Conservation (phyloP, 2,113 vertebrate genomes). For the Hassar affinis region DNA sequence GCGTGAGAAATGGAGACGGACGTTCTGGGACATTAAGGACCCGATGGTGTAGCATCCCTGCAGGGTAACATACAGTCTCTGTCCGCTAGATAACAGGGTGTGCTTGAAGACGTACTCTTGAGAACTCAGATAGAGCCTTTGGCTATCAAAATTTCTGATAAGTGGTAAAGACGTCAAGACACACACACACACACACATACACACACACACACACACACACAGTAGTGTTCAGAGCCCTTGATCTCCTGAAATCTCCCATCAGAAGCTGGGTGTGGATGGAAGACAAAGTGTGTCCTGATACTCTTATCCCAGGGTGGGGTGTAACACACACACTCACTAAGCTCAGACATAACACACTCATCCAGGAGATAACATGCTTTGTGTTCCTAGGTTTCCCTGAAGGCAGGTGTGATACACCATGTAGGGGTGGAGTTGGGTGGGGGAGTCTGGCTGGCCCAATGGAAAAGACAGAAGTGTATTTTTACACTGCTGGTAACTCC, state of each 20-base stretch:
- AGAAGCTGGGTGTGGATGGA: conserved; percentile 34
- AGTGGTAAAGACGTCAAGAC: conserved; percentile 20
- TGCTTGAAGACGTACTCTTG: conserved; percentile 29
- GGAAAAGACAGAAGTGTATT: conserved; percentile 31
- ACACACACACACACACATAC: conserved; percentile 25
- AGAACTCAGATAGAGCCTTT: conserved; percentile 25
- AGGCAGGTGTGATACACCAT: conserved; percentile 25
- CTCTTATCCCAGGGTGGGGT: conserved; percentile 25
- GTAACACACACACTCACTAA: conserved; percentile 34
- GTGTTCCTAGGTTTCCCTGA: conserved; percentile 11
- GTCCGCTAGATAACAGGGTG: conserved; percentile 46
- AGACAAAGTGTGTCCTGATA: conserved; percentile 45
- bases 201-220: conserved; percentile 7
- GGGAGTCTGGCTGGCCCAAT: conserved; percentile 1
- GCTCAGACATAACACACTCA: conserved; percentile 29
- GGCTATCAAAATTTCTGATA: conserved; percentile 50
- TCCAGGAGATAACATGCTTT: conserved; percentile 30
- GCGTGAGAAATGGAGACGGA: background rate
- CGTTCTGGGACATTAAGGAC: background rate
- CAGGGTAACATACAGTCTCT: conserved; percentile 15
- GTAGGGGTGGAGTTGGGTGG: background rate
- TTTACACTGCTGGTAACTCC: conserved; percentile 24
- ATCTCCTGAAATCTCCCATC: conserved; percentile 16
- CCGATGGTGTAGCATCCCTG: background rate
- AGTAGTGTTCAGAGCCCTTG: conserved; percentile 15